phyloP scores from a whole-genome alignment of 2,888 invertebrate species.

The Disparrhopalites patrizii region DNA sequence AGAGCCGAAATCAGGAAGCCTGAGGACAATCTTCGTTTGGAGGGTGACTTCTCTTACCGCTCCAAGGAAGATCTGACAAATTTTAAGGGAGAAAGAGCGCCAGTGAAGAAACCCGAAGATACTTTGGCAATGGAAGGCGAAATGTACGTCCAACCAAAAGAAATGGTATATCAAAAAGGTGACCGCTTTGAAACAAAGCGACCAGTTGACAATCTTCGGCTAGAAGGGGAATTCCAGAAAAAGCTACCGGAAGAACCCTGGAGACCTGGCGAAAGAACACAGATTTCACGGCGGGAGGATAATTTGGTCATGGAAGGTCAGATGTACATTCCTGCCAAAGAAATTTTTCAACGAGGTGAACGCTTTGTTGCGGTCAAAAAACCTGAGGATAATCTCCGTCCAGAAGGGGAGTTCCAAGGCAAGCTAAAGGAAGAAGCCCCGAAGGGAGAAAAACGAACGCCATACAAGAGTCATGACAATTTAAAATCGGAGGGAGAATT shows the following conservation, averaged over 20 bases:
- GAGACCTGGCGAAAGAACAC: constrained; percentile 53
- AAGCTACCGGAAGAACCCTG: constrained; percentile 22
- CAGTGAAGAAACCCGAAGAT: constrained; percentile 55
- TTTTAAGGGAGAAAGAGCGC: constrained; percentile 50
- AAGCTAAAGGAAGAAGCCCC: constrained; percentile 52
- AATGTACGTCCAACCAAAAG: constrained; percentile 53
- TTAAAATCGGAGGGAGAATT: constrained; percentile 52
- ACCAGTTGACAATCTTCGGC: constrained; percentile 54
- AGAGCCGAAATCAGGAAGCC: constrained; percentile 50
- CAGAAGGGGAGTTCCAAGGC: constrained; percentile 61
- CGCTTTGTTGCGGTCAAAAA: constrained; percentile 44
- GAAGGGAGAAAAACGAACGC: constrained; percentile 49
- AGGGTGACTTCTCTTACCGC: constrained; percentile 55
- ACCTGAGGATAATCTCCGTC: constrained; percentile 56
- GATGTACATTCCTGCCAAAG: constrained; percentile 50
- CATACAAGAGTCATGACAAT: constrained; percentile 57
- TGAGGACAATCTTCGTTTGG: constrained; percentile 58
- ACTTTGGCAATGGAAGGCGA: constrained; percentile 57
- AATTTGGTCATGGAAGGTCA: constrained; percentile 51
- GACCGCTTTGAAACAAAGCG: constrained; percentile 49
- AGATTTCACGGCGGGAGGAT: constrained; percentile 53
- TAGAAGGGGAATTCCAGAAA: constrained; percentile 54
- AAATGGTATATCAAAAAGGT: constrained; percentile 50
- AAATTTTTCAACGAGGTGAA: constrained; percentile 55
- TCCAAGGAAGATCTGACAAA: constrained; percentile 50